phyloP scores from a whole-genome alignment of 2,797 vertebrate genomes.

The Tenualosa ilisha region DNA sequence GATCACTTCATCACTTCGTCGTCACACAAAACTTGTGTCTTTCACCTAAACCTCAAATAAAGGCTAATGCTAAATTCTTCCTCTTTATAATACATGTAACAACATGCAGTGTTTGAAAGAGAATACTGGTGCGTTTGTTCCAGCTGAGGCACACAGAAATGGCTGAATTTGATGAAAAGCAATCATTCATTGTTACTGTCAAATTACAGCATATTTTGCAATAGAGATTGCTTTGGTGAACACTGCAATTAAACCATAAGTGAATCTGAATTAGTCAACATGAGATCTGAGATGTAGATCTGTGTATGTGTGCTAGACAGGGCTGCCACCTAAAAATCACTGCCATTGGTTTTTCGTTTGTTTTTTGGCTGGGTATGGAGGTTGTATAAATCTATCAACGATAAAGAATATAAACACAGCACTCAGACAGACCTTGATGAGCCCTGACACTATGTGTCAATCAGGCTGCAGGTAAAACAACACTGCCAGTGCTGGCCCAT shows the following conservation, averaged over 20 bases:
- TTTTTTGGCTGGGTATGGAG: background rate
- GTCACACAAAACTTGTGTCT: background rate
- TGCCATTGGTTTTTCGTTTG: background rate
- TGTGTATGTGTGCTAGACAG: background rate
- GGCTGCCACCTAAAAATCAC: background rate
- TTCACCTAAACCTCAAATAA: background rate
- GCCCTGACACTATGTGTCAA: conserved; percentile 20
- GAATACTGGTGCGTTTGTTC: too few relatives aligned
- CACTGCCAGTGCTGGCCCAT: background rate
- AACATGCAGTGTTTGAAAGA: background rate
- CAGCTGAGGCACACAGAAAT: background rate
- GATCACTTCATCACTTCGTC: too few relatives aligned
- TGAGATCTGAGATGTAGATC: background rate
- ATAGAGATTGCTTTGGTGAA: background rate
- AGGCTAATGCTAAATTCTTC: background rate
- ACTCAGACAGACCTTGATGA: conserved; percentile 16
- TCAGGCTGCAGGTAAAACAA: background rate
- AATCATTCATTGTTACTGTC: background rate
- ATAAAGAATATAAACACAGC: background rate
- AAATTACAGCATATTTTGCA: background rate
- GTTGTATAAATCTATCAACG: background rate
- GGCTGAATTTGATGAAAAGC: background rate
- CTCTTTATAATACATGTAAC: background rate
- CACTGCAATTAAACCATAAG: background rate
- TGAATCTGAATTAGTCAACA: background rate